Evolutionary conservation across 1,140 invertebrate species (phyloP).

Genomic region (Drosophila tani): DNA sequence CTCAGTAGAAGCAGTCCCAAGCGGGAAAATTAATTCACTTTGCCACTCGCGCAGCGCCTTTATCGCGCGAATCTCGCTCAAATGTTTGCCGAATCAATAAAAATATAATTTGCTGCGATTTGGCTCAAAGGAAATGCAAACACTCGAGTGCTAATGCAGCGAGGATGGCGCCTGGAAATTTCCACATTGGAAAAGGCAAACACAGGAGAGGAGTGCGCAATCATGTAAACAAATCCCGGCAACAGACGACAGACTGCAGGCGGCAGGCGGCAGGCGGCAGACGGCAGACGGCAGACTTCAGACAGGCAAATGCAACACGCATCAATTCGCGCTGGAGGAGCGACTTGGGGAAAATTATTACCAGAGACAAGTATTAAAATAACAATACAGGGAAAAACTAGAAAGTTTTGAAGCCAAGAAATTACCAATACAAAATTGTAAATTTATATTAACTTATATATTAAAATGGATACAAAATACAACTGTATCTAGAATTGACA

Average conservation of each 20-base stretch:
- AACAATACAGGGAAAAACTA: constrained; percentile 13
- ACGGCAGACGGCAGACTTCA: constrained; percentile 3
- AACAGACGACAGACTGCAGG: constrained; percentile 8
- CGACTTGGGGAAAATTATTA: constrained; percentile 52
- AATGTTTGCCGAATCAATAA: constrained; percentile 79
- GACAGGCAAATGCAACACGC: constrained; percentile 63
- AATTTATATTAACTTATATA: too few species aligned
- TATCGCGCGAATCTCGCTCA: constrained; percentile 72
- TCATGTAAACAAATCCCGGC: constrained; percentile 71
- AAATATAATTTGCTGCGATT: constrained; percentile 81
- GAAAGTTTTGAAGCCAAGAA: background rate
- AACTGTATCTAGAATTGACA: too few species aligned
- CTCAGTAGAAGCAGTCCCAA: constrained; percentile 11
- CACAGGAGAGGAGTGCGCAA: constrained; percentile 51
- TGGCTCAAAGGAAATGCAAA: constrained; percentile 73
- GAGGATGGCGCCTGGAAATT: constrained; percentile 13
- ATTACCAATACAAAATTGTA: background rate
- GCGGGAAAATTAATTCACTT: constrained; percentile 75
- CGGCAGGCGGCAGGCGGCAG: constrained; percentile 13
- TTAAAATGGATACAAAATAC: too few species aligned
- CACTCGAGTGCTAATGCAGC: constrained; percentile 57
- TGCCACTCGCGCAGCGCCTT: constrained; percentile 51
- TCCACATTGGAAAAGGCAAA: background rate
- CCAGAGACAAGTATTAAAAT: constrained; percentile 28
- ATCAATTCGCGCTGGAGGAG: constrained; percentile 46